Evolutionary conservation across 2,113 vertebrate species (phyloP).

Genomic region (Aegotheles bennettii): DNA sequence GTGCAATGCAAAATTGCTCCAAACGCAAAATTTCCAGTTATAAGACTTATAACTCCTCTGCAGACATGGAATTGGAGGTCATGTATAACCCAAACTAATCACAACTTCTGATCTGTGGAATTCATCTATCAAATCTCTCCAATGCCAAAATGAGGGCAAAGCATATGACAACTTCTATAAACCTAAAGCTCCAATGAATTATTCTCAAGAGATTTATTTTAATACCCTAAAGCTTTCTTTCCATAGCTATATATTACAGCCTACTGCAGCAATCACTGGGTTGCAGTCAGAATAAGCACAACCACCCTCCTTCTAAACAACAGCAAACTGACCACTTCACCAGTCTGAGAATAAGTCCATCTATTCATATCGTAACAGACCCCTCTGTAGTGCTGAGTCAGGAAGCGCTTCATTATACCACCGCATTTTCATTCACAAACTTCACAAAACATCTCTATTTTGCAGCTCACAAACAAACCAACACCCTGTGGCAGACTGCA

Average conservation of each 20-base stretch:
- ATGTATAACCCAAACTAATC: background rate
- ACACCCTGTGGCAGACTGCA: background rate
- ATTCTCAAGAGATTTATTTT: background rate
- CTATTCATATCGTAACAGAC: fast-evolving
- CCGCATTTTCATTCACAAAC: background rate
- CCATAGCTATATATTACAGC: background rate
- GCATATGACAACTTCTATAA: background rate
- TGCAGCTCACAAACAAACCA: background rate
- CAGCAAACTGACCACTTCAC: background rate
- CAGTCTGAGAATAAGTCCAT: background rate
- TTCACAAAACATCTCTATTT: background rate
- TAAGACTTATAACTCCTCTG: background rate
- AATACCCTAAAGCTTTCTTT: background rate
- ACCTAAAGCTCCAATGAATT: background rate
- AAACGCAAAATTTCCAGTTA: background rate
- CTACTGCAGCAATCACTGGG: background rate
- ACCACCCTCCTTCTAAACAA: fast-evolving
- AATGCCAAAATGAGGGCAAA: background rate
- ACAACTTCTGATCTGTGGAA: background rate
- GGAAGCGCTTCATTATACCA: background rate
- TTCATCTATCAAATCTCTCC: background rate
- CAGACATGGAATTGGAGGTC: background rate
- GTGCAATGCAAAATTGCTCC: background rate
- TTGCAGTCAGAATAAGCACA: background rate
- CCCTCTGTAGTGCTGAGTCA: background rate